Conservation (phyloP, 2,113 vertebrate species). For the Pavo muticus region DNA sequence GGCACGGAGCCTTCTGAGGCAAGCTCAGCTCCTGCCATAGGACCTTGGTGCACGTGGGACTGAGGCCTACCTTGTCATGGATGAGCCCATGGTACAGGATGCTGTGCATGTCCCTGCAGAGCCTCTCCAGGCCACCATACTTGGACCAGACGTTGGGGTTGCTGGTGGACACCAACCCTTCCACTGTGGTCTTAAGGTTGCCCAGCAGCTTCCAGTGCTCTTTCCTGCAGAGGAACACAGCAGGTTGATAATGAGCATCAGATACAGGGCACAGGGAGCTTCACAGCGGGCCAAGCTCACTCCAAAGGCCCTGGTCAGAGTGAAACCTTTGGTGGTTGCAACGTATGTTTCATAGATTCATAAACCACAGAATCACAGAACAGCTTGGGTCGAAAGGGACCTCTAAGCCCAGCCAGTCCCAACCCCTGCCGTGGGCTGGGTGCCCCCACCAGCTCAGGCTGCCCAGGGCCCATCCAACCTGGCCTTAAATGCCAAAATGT, state of each 20-base stretch:
- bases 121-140: conserved; percentile 93
- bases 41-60: background rate
- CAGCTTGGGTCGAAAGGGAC: no score
- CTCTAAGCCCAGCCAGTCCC: no score
- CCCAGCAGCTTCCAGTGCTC: conserved; percentile 96
- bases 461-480: no score
- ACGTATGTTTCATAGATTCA: background rate
- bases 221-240: conserved; percentile 78
- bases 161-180: conserved; percentile 94
- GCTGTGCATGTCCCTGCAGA: conserved; percentile 96
- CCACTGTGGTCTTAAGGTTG: conserved; percentile 95
- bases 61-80: conserved; percentile 86
- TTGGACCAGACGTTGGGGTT: conserved; percentile 98
- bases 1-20: background rate
- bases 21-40: background rate
- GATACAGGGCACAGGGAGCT: background rate
- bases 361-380: no score
- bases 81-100: conserved; percentile 94
- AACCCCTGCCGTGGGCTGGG: no score
- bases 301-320: background rate
- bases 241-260: background rate
- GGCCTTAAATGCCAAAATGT: background rate
- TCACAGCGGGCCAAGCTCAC: background rate
- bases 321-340: background rate
- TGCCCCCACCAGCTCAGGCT: no score